Percentiles rank a stretch among this genome's conserved stretches.
These are phyloP conservation scores for Zaprionus gabonicus DNA, from an alignment of 1,140 invertebrate genomes.

Conservation along the genomic window DNA sequence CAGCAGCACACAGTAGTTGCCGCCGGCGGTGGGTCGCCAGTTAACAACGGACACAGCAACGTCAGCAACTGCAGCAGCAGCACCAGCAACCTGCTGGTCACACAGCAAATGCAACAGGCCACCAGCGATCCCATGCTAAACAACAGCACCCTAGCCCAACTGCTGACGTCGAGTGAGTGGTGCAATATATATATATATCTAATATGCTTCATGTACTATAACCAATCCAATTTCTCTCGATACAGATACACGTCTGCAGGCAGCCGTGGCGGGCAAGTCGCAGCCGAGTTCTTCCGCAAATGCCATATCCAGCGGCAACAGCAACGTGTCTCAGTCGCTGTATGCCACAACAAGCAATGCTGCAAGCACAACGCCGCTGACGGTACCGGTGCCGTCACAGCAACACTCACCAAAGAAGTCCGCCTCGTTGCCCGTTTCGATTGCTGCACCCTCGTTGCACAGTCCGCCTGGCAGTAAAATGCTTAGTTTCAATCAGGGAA, in stretches of 20 bases:
- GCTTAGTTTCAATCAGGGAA: conserved; percentile 47
- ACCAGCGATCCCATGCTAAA: conserved; percentile 84
- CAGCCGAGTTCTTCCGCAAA: conserved; percentile 64
- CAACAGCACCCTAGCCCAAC: conserved; percentile 79
- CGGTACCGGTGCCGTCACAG: conserved; percentile 41
- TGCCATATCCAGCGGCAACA: conserved; percentile 66
- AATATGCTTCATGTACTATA: background rate
- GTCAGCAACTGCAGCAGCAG: conserved; percentile 49
- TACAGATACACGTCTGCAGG: conserved; percentile 66
- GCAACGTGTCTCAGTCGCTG: conserved; percentile 40
- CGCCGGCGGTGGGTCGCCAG: conserved; percentile 42
- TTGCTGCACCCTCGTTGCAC: conserved; percentile 59
- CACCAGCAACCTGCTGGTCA: conserved; percentile 56
- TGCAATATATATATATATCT: background rate
- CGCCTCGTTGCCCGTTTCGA: conserved; percentile 70
- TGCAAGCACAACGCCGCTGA: conserved; percentile 43
- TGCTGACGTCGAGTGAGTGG: conserved; percentile 69
- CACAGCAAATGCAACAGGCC: conserved; percentile 61
- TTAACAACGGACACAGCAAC: conserved; percentile 45
- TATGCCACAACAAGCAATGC: conserved; percentile 41
- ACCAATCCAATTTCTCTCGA: background rate
- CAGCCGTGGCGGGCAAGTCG: conserved; percentile 74
- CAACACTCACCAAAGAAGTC: conserved; percentile 82
- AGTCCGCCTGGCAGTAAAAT: conserved; percentile 72
- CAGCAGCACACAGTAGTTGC: conserved; percentile 71